phyloP scores from a whole-genome alignment of 1,140 invertebrate species.

The Halesus radiatus region DNA sequence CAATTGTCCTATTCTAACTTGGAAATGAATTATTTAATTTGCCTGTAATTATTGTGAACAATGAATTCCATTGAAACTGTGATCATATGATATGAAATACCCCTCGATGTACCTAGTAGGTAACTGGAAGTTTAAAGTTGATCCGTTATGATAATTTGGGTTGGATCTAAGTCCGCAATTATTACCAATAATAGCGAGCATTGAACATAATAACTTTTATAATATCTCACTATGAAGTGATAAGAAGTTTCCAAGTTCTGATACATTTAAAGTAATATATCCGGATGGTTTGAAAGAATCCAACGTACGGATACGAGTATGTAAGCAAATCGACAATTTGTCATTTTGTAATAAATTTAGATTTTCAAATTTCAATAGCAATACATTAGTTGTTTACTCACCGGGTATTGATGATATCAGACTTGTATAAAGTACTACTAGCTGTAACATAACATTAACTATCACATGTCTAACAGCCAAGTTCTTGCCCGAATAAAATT shows the following conservation, averaged over 20 bases:
- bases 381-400: constrained; percentile 52
- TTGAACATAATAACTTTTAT: constrained; percentile 30
- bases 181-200: constrained; percentile 12
- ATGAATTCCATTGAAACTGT: constrained; percentile 24
- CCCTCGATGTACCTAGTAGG: constrained; percentile 2
- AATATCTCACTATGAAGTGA: constrained; percentile 23
- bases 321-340: constrained; percentile 35
- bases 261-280: background rate
- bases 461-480: constrained; percentile 47
- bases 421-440: constrained; percentile 36
- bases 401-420: constrained; percentile 47
- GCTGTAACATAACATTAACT: constrained; percentile 39
- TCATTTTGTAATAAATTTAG: constrained; percentile 53
- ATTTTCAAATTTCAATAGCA: constrained; percentile 54
- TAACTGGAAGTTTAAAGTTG: constrained; percentile 10
- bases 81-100: constrained; percentile 26
- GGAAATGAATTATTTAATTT: no score
- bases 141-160: constrained; percentile 3
- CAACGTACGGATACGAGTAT: constrained; percentile 33
- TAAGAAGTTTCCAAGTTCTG: constrained; percentile 35
- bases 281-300: constrained; percentile 36
- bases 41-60: background rate
- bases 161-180: background rate
- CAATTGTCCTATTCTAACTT: no score
- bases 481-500: constrained; percentile 50